These are phyloP conservation scores for Vombatus ursinus DNA, from an alignment of 2,113 vertebrate genomes.

Conservation along the genomic window DNA sequence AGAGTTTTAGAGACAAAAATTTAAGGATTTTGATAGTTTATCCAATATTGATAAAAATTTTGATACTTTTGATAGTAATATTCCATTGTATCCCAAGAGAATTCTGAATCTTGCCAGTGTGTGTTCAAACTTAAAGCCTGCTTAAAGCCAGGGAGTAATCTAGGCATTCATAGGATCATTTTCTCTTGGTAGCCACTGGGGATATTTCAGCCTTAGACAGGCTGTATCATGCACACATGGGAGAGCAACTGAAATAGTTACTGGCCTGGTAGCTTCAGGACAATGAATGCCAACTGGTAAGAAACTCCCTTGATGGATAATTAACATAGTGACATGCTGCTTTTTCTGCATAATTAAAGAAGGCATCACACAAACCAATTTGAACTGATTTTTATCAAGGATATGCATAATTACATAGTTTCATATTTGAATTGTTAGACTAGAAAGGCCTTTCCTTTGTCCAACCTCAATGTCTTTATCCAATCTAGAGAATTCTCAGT, in stretches of 20 bases:
- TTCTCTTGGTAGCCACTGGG: not conserved
- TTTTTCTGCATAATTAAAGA: not conserved
- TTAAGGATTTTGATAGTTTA: no score
- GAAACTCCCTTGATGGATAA: not conserved
- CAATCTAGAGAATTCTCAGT: not conserved
- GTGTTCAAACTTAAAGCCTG: not conserved
- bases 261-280: not conserved
- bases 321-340: no score
- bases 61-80: no score
- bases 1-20: no score
- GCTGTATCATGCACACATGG: not conserved
- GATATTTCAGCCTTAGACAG: not conserved
- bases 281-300: not conserved
- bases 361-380: not conserved
- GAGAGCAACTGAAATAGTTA: not conserved
- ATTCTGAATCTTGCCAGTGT: no score
- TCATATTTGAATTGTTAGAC: not conserved
- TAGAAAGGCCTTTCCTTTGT: not conserved
- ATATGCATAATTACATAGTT: not conserved
- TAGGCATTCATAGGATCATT: not conserved
- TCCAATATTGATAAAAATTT: no score
- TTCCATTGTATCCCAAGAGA: no score
- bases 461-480: not conserved
- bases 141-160: not conserved
- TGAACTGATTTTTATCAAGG: not conserved